These are phyloP conservation scores for Lucinisca nassula DNA, from an alignment of 2,888 invertebrate species.

Conservation along the genomic window DNA sequence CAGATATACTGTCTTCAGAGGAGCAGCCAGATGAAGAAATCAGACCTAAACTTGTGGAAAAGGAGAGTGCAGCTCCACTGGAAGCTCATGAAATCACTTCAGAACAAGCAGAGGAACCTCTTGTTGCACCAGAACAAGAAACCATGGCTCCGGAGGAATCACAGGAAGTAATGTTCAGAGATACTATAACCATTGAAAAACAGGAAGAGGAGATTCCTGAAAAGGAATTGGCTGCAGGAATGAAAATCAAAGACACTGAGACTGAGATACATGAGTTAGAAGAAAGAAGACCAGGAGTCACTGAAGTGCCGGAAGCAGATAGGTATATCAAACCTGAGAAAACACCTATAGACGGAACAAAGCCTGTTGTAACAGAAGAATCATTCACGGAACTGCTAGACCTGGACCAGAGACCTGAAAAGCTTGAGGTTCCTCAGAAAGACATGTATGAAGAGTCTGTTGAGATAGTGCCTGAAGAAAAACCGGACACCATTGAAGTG, in stretches of 20 bases:
- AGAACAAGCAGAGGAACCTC: neutral
- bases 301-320: neutral
- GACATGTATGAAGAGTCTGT: slow-evolving; percentile 48
- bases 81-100: slow-evolving; percentile 15
- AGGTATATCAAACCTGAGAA: neutral
- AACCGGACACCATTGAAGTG: slow-evolving; percentile 22
- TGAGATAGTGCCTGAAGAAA: slow-evolving; percentile 28
- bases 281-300: neutral
- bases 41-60: slow-evolving; percentile 44
- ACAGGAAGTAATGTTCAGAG: slow-evolving; percentile 10
- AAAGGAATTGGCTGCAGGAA: neutral
- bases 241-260: neutral
- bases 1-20: slow-evolving; percentile 45
- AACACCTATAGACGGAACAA: neutral
- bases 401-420: neutral
- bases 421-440: slow-evolving; percentile 12
- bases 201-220: slow-evolving; percentile 24
- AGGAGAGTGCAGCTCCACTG: slow-evolving; percentile 47
- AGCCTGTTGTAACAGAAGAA: neutral
- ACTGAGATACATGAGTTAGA: neutral
- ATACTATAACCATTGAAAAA: slow-evolving; percentile 35
- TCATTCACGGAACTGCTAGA: neutral
- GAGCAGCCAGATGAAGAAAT: slow-evolving; percentile 50
- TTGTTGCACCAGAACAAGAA: neutral
- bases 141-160: neutral